Evolutionary conservation across 1,140 invertebrate genomes (phyloP).

Genomic region (Brachionus plicatilis): DNA sequence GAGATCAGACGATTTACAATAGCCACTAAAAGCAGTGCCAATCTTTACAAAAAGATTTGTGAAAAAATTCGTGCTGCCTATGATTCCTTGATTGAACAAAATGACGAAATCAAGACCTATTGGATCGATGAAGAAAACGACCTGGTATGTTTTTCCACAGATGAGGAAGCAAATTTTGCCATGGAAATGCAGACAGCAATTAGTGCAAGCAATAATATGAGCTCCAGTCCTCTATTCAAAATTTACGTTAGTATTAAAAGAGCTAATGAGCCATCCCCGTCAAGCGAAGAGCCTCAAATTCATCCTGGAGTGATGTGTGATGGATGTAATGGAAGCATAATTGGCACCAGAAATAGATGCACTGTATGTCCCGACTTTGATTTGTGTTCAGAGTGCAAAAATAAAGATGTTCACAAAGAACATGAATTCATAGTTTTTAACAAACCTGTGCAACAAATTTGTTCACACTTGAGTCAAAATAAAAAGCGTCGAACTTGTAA

Average conservation of each 20-base stretch:
- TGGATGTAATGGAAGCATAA: slow-evolving; percentile 62
- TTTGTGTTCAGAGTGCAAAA: slow-evolving; percentile 71
- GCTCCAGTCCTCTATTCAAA: background rate
- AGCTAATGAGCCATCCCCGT: background rate
- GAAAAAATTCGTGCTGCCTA: background rate
- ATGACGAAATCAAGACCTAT: slow-evolving; percentile 13
- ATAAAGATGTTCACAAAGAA: slow-evolving; percentile 65
- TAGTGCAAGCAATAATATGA: background rate
- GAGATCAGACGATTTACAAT: slow-evolving; percentile 32
- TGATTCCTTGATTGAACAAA: background rate
- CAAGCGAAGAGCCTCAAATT: background rate
- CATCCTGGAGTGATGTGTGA: slow-evolving; percentile 71
- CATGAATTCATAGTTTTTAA: slow-evolving; percentile 67
- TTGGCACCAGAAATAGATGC: slow-evolving; percentile 79
- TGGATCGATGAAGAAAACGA: slow-evolving; percentile 40
- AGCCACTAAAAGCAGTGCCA: background rate
- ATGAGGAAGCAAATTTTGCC: background rate
- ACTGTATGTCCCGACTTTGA: slow-evolving; percentile 74
- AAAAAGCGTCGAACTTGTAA: too few species aligned
- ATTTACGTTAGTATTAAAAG: background rate
- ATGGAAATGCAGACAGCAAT: slow-evolving; percentile 22
- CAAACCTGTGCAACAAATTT: background rate
- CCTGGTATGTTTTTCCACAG: background rate
- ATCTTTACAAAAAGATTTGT: background rate
- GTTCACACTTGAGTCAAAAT: background rate